Conservation (phyloP, 2,888 invertebrate genomes). For the Calliscelio sp. region DNA sequence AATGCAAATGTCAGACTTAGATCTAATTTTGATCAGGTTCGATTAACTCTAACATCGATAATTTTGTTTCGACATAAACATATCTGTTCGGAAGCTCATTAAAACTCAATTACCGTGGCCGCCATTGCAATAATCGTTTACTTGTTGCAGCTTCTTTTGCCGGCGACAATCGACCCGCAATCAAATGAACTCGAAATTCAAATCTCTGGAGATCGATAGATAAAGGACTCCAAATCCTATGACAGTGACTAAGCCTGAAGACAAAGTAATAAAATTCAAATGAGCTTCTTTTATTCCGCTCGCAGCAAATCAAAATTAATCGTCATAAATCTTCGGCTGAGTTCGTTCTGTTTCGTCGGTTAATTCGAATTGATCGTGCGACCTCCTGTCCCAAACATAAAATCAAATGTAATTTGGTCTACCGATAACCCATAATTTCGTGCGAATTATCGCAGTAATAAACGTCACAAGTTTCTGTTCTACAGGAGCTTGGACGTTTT, state of each 20-base stretch:
- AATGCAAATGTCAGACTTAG: conserved; percentile 9
- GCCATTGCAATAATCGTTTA: conserved; percentile 14
- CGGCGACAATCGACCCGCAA: conserved; percentile 4
- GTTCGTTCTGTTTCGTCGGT: conserved; percentile 15
- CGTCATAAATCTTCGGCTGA: conserved; percentile 25
- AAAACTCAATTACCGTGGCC: background rate
- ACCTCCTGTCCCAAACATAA: background rate
- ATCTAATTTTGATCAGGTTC: conserved; percentile 34
- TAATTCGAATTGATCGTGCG: conserved; percentile 39
- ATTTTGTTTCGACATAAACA: conserved; percentile 33
- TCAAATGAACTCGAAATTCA: conserved; percentile 41
- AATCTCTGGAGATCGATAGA: conserved; percentile 37
- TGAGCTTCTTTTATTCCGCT: conserved; percentile 49
- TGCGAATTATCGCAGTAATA: conserved; percentile 33
- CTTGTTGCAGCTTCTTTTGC: conserved; percentile 45
- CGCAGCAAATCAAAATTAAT: conserved; percentile 28
- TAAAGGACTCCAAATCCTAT: conserved; percentile 16
- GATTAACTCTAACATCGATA: conserved; percentile 15
- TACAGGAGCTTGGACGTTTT: background rate
- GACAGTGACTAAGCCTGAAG: conserved; percentile 23
- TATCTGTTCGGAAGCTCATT: conserved; percentile 22
- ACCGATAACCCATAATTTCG: conserved; percentile 16
- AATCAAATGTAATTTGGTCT: conserved; percentile 24
- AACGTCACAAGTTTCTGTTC: conserved; percentile 20
- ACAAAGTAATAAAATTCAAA: conserved; percentile 57